These are phyloP conservation scores for Tenthredo scrophulariae DNA, from an alignment of 2,888 invertebrate genomes.

Conservation along the genomic window DNA sequence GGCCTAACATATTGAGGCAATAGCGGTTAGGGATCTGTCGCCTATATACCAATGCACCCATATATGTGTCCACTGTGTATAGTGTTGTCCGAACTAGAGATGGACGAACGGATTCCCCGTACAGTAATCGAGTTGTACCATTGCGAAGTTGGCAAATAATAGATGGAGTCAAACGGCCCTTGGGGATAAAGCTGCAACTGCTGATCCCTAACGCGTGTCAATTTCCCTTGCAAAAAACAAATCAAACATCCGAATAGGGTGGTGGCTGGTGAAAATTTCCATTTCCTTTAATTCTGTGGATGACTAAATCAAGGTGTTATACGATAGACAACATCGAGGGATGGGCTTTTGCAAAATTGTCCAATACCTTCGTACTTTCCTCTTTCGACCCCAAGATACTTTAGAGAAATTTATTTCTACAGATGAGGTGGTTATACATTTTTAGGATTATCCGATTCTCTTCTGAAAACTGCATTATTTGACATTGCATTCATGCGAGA, in stretches of 20 bases:
- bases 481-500: not conserved
- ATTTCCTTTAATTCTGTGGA: not conserved
- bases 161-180: slow-evolving; percentile 48
- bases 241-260: slow-evolving; percentile 15
- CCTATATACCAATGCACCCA: slow-evolving; percentile 47
- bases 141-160: slow-evolving; percentile 40
- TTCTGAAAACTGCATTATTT: not conserved
- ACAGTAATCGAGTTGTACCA: slow-evolving; percentile 52
- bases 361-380: not conserved
- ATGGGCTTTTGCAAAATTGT: not conserved
- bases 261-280: not conserved
- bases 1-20: slow-evolving; percentile 59
- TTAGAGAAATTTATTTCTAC: not conserved
- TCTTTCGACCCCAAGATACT: not conserved
- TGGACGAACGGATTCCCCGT: slow-evolving; percentile 38
- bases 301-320: not conserved
- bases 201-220: slow-evolving; percentile 22
- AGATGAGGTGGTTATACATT: not conserved
- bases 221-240: slow-evolving; percentile 4
- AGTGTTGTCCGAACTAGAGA: slow-evolving; percentile 23
- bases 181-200: slow-evolving; percentile 49
- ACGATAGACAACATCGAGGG: not conserved
- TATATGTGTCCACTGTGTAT: slow-evolving; percentile 47
- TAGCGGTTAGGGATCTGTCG: slow-evolving; percentile 53
- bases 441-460: not conserved